A percentile compares a stretch with the other conserved stretches of the same genome.
Evolutionary conservation across 2,113 vertebrate genomes (phyloP).

Genomic region (Sisor rabdophorus): DNA sequence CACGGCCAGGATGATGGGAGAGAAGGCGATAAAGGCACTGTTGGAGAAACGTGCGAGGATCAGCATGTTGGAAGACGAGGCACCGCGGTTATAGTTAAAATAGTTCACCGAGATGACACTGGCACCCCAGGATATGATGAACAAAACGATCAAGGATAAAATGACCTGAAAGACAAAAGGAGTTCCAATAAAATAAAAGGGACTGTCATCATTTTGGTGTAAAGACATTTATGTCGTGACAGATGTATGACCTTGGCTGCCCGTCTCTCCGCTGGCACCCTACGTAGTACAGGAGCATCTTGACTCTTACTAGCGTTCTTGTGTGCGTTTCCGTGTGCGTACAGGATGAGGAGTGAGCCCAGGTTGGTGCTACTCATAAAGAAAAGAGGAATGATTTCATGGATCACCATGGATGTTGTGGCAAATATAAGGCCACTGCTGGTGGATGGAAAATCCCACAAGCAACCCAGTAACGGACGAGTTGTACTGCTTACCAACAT

Average conservation of each 20-base stretch:
- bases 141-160: slow-evolving; percentile 68
- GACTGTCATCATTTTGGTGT: not conserved
- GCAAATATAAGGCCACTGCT: slow-evolving; percentile 65
- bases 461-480: slow-evolving; percentile 71
- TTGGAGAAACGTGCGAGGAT: slow-evolving; percentile 69
- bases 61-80: slow-evolving; percentile 59
- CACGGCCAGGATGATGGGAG: slow-evolving; percentile 60
- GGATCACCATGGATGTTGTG: slow-evolving; percentile 72
- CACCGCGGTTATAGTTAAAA: slow-evolving; percentile 70
- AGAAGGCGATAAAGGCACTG: slow-evolving; percentile 33
- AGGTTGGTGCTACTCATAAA: slow-evolving; percentile 71
- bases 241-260: slow-evolving; percentile 69
- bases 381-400: slow-evolving; percentile 69
- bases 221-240: not conserved
- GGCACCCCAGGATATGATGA: slow-evolving; percentile 71
- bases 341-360: slow-evolving; percentile 70
- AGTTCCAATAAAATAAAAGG: not conserved
- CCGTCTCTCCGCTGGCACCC: slow-evolving; percentile 67
- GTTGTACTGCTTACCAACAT: slow-evolving; percentile 75
- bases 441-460: slow-evolving; percentile 70
- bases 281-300: slow-evolving; percentile 51
- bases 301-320: slow-evolving; percentile 7
- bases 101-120: slow-evolving; percentile 73
- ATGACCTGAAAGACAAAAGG: slow-evolving; percentile 62
- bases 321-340: slow-evolving; percentile 56